Percentiles rank a stretch among this genome's conserved stretches.
Conservation (phyloP, 2,888 invertebrate genomes). For the Limnephilus lunatus region DNA sequence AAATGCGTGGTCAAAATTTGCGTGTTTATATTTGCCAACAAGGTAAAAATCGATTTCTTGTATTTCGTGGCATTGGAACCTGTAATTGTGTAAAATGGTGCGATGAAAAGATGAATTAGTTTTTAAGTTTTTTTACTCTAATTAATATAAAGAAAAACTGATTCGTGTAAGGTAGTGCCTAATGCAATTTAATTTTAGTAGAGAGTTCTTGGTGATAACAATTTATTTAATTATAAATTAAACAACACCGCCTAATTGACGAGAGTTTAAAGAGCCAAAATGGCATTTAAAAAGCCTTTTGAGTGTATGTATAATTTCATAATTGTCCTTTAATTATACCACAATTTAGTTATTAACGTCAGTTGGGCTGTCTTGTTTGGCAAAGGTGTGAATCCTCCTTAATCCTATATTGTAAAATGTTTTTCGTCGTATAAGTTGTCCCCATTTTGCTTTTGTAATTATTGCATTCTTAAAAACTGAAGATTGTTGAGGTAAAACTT, state of each 20-base stretch:
- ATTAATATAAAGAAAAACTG: neutral
- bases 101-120: neutral
- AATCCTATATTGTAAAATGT: neutral
- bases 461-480: neutral
- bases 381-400: neutral
- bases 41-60: neutral
- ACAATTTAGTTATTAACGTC: neutral
- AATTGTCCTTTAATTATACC: neutral
- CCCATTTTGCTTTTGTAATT: neutral
- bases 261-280: neutral
- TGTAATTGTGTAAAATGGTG: constrained; percentile 2
- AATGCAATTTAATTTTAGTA: neutral
- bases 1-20: neutral
- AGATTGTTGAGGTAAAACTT: neutral
- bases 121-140: neutral
- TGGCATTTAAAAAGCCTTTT: neutral
- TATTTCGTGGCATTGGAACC: neutral
- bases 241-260: neutral
- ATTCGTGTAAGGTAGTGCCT: neutral
- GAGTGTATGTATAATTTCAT: neutral
- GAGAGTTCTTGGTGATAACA: neutral
- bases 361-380: neutral
- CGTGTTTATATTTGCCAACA: neutral
- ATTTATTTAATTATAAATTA: neutral
- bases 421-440: neutral